phyloP scores from a whole-genome alignment of 2,113 vertebrate species.

The Pterocles burchelli region DNA sequence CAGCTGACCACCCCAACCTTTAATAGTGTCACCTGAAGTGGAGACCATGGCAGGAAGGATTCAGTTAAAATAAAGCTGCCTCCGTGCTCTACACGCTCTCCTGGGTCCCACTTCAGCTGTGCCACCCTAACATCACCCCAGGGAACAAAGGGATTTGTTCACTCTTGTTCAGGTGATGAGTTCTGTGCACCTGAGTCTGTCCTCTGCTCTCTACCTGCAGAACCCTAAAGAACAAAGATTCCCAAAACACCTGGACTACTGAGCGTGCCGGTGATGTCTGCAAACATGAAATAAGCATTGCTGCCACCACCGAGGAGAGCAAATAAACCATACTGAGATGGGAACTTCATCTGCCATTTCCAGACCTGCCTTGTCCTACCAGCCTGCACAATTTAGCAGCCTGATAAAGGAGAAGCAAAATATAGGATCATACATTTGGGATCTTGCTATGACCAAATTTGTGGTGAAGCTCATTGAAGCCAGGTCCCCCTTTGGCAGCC shows the following conservation, averaged over 20 bases:
- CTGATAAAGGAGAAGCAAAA: not conserved
- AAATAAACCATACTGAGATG: not conserved
- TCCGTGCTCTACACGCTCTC: fast-evolving
- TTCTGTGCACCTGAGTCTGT: not conserved
- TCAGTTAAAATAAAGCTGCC: not conserved
- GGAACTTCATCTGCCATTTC: not conserved
- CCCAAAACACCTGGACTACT: not conserved
- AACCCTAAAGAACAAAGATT: not conserved
- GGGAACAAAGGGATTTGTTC: not conserved
- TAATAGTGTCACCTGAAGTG: not conserved
- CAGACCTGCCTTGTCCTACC: not conserved
- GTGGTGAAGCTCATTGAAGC: not conserved
- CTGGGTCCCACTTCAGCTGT: not conserved
- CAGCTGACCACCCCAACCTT: not conserved
- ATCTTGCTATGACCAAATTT: not conserved
- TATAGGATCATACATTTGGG: not conserved
- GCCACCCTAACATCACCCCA: not conserved
- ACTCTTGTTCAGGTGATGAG: not conserved
- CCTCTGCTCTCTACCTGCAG: not conserved
- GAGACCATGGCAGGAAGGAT: not conserved
- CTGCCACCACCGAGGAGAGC: not conserved
- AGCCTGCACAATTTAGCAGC: not conserved
- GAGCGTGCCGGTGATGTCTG: not conserved
- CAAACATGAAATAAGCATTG: not conserved
- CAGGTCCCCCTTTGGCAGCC: not conserved